Base-by-base conservation (phyloP, 1,140 invertebrate genomes). In the Charaxes varanes region DNA sequence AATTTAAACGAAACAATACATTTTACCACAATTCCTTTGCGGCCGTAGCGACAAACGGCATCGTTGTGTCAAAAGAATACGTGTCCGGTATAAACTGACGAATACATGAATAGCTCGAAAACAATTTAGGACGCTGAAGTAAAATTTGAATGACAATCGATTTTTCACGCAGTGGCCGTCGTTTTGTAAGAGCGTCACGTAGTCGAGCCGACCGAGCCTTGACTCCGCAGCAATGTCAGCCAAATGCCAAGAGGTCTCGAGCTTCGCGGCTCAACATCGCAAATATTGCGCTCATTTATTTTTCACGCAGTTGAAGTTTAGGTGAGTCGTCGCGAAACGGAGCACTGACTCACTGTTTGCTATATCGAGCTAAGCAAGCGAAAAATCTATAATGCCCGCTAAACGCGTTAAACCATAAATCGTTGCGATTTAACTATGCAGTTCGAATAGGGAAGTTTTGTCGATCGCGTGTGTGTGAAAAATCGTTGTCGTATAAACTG, bases 161-260 rank as follows among this genome's bases (percentile, higher is more conserved):
- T 41, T 49, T 41, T 45, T 41, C 37, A 32, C 43, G 42, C 41
- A 23, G 42, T 41, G 18, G 35, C 35, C 36, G 52, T 34, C 50
- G 53, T 58, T 59, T 49, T 24, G 52, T 52, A 63, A 58, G 56
- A 31, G 13, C 34, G 36, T 64, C 52, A 62, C 56, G 56, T 64
- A 58, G 47, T 13, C n/a, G n/a, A 21, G 27, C 33, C 48, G 17
- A 44, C 21, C 36, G 36, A 59, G 49, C 65, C 69, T 65, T 72
- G 58, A 65, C 63, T 65, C 49, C 17, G 11, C 38, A 32, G 41
- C 64, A 66, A 68, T 63, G 64, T 68, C 68, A 68, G 47, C 42
- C 34, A 68, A 65, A 71, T 67, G 56, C 41, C 55, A 53, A 63
- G 52, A 59, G 56, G 61, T 58, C 48, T 53, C 23, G 45, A 31